Base-by-base conservation (phyloP, 2,888 invertebrate species). In the Prosopocoilus inquinatus region DNA sequence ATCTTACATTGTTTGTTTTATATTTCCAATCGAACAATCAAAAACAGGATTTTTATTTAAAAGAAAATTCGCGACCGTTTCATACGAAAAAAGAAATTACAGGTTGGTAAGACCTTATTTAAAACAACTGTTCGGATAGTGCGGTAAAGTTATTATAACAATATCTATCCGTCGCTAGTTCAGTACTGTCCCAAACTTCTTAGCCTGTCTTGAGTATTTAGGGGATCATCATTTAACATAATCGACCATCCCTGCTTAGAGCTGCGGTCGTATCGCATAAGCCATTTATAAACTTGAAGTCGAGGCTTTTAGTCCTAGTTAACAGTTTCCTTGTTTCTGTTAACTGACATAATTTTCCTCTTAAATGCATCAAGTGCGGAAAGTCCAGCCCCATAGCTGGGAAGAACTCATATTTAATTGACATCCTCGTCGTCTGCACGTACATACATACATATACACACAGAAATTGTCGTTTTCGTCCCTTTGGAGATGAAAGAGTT, bases 261-360 rank as follows among this genome's bases (percentile, higher is more conserved):
- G 63, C 57, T 67, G 67, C 56, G 69, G 69, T 67, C 65, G 66
- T 62, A 64, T 67, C 67, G 67, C 69, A 67, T 71, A 72, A 72
- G 70, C 72, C 70, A 71, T 73, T 72, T 71, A 72, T 69, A 71
- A 71, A 71, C 70, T 71, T 66, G 52, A 67, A 67, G 69, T 68
- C 64, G 64, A 65, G 59, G 74, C 75, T 75, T 74, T 74, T 74
- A 75, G 73, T 70, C 70, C 70, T 71, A 69, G 73, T 75, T 74
- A 73, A 72, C 68, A 67, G 71, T 70, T 70, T 70, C 70, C 74
- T 73, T 74, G 74, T 75, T 73, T 69, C 71, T 68, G 64, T 65
- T 71, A 73, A 74, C 70, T 72, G 72, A 75, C 75, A 75, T 72
- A 73, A 75, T 74, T 75, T 74, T 70, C 74, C 72, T 75, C 71